Conservation (phyloP, 2,888 invertebrate species). For the Scelioninae gen. 1 region DNA sequence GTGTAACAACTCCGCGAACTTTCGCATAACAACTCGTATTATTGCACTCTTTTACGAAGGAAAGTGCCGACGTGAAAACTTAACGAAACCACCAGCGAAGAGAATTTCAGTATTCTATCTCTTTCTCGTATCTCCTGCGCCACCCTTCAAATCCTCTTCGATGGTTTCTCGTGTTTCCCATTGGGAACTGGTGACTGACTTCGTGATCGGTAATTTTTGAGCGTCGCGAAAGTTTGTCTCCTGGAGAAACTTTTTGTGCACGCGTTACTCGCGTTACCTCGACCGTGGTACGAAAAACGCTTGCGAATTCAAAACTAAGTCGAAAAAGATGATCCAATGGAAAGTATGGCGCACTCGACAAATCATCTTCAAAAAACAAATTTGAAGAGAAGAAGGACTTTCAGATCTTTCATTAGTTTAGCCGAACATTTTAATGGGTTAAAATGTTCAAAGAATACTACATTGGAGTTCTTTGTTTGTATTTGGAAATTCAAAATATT, state of each 20-base stretch:
- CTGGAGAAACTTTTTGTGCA: conserved; percentile 47
- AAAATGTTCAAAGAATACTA: too few relatives aligned
- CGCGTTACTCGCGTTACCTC: conserved; percentile 23
- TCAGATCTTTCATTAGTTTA: not conserved
- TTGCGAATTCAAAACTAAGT: conserved; percentile 65
- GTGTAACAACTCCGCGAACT: conserved; percentile 41
- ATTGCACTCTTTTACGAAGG: conserved; percentile 59
- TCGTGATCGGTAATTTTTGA: conserved; percentile 67
- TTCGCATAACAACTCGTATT: conserved; percentile 49
- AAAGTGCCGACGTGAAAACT: conserved; percentile 65
- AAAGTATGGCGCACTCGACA: conserved; percentile 55
- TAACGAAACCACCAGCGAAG: conserved; percentile 52
- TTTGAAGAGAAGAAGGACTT: conserved; percentile 14
- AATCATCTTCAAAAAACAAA: conserved; percentile 56
- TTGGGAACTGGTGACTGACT: conserved; percentile 64
- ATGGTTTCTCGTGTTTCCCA: conserved; percentile 61
- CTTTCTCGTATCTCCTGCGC: not conserved
- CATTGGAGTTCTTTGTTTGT: too few relatives aligned
- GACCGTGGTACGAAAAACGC: conserved; percentile 44
- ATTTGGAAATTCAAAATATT: too few relatives aligned
- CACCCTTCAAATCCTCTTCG: conserved; percentile 20
- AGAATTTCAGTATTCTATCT: conserved; percentile 19
- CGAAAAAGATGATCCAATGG: conserved; percentile 66
- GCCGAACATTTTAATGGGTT: conserved; percentile 14
- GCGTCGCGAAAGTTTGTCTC: conserved; percentile 56